A percentile compares a stretch with the other conserved stretches of the same genome.
Evolutionary conservation across 2,797 vertebrate species (phyloP).

Genomic region (Xenopus petersii): DNA sequence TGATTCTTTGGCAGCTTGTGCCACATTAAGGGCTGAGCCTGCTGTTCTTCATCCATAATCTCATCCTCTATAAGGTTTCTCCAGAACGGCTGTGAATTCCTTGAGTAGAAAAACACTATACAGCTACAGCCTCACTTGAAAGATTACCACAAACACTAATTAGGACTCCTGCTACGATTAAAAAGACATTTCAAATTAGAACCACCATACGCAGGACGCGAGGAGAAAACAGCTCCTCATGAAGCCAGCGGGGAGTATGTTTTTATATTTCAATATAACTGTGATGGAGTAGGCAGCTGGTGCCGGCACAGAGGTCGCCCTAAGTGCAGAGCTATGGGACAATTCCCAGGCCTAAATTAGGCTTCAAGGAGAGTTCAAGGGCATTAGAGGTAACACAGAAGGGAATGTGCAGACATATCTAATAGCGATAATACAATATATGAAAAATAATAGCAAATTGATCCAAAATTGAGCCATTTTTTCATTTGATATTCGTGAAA

Average conservation of each 20-base stretch:
- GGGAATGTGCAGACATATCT: not conserved
- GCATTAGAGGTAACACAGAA: not conserved
- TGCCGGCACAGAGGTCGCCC: slow-evolving; percentile 47
- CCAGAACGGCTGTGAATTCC: slow-evolving; percentile 39
- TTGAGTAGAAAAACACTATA: slow-evolving; percentile 48
- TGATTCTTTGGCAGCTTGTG: slow-evolving; percentile 1
- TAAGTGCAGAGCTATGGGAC: slow-evolving; percentile 27
- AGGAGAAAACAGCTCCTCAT: slow-evolving; percentile 71
- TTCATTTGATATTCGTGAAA: too few relatives aligned
- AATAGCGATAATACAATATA: not conserved
- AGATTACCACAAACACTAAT: slow-evolving; percentile 70
- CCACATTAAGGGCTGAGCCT: slow-evolving; percentile 30
- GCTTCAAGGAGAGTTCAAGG: slow-evolving; percentile 8
- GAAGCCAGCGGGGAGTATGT: slow-evolving; percentile 62
- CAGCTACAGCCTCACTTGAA: slow-evolving; percentile 62
- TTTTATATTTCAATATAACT: slow-evolving; percentile 57
- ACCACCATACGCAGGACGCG: slow-evolving; percentile 59
- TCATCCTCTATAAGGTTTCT: slow-evolving; percentile 35
- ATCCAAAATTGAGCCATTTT: not conserved
- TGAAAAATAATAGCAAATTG: not conserved
- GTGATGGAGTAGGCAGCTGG: slow-evolving; percentile 54
- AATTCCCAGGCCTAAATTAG: slow-evolving; percentile 11
- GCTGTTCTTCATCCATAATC: slow-evolving; percentile 17
- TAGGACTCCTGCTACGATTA: slow-evolving; percentile 75
- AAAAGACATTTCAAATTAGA: slow-evolving; percentile 76